Conservation (phyloP, 2,113 vertebrate genomes). For the Illadopsis cleaveri region DNA sequence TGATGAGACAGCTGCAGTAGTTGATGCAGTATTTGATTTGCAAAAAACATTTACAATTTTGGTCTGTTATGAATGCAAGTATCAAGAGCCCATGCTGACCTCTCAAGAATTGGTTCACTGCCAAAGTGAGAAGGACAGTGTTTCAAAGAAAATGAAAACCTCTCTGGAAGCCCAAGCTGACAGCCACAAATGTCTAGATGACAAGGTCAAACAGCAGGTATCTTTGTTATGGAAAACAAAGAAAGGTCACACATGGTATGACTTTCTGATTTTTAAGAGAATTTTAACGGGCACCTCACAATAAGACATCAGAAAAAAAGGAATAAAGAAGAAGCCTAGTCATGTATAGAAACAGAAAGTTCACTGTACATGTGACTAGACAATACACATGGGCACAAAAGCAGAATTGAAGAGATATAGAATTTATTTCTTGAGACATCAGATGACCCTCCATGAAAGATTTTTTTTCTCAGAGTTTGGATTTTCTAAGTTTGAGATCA, state of each 20-base stretch:
- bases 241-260: background rate
- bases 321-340: background rate
- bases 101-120: background rate
- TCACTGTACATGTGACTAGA: background rate
- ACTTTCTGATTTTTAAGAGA: background rate
- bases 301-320: background rate
- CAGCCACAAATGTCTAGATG: background rate
- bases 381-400: background rate
- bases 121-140: background rate
- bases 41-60: background rate
- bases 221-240: background rate
- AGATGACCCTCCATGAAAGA: background rate
- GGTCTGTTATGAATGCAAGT: background rate
- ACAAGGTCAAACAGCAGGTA: background rate
- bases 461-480: background rate
- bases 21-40: background rate
- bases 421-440: background rate
- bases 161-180: background rate
- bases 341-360: background rate
- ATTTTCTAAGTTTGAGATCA: conserved; percentile 2
- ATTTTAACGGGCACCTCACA: background rate
- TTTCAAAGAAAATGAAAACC: conserved; percentile 11
- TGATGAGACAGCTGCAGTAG: background rate
- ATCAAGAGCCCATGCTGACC: background rate
- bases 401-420: background rate